phyloP scores from a whole-genome alignment of 2,888 invertebrate species.

The Dryobotodes eremita region DNA sequence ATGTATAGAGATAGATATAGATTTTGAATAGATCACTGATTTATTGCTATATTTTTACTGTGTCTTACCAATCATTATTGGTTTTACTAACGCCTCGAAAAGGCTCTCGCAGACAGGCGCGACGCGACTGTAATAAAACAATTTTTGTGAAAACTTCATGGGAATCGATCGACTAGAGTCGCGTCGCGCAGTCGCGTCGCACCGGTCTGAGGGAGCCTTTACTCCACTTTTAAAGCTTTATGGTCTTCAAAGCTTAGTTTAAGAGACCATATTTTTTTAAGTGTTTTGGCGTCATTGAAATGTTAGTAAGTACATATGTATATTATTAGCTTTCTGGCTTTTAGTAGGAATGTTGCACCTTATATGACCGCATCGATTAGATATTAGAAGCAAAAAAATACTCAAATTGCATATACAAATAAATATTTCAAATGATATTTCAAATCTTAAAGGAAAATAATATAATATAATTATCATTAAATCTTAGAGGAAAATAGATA shows the following conservation, averaged over 20 bases:
- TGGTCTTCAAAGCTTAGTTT: neutral
- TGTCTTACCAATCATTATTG: neutral
- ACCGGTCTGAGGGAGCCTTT: too few relatives aligned
- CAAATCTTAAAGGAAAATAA: neutral
- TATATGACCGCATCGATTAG: neutral
- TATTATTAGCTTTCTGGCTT: neutral
- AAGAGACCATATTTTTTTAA: neutral
- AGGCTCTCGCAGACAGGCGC: too few relatives aligned
- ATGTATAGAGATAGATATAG: neutral
- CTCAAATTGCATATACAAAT: neutral
- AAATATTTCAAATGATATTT: neutral
- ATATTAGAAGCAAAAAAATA: neutral
- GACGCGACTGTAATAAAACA: too few relatives aligned
- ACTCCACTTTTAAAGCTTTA: neutral
- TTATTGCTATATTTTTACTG: neutral
- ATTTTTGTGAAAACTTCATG: too few relatives aligned
- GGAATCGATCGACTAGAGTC: too few relatives aligned
- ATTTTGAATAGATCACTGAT: neutral
- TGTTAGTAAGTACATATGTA: neutral
- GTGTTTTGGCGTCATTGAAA: neutral
- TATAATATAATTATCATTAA: too few relatives aligned
- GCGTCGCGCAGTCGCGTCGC: too few relatives aligned
- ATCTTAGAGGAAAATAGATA: neutral
- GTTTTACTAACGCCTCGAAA: neutral
- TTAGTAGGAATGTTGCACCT: neutral